A percentile compares a stretch with the other conserved stretches of the same genome.
Conservation (phyloP, 1,140 invertebrate species). For the Ips typographus region DNA sequence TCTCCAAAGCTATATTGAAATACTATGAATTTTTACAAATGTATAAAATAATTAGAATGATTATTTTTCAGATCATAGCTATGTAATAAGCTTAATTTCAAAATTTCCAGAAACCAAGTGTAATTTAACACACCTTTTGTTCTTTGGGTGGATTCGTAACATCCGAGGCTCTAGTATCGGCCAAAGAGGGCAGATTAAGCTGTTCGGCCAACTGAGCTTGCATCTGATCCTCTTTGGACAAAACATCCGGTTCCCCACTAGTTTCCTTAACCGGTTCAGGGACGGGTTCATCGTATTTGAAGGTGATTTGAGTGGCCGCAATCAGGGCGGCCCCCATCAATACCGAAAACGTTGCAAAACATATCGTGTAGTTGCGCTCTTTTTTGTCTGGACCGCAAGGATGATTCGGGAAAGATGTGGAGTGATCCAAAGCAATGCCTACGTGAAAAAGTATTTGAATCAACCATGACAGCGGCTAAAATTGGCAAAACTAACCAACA, state of each 20-base stretch:
- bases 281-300: conserved; percentile 66
- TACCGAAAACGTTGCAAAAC: conserved; percentile 96
- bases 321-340: conserved; percentile 94
- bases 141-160: conserved; percentile 55
- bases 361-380: conserved; percentile 98
- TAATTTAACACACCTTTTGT: conserved; percentile 61
- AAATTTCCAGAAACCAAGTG: no score
- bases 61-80: no score
- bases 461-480: neutral
- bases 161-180: conserved; percentile 61
- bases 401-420: conserved; percentile 84
- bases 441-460: neutral
- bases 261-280: conserved; percentile 45
- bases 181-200: conserved; percentile 74
- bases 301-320: conserved; percentile 84
- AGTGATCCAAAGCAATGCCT: conserved; percentile 96
- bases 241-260: conserved; percentile 49
- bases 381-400: conserved; percentile 85
- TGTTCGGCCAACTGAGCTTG: conserved; percentile 80
- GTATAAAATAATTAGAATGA: no score
- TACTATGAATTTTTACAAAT: no score
- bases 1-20: no score
- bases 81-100: no score
- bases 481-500: conserved; percentile 55
- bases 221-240: conserved; percentile 69